Conservation (phyloP, 2,113 vertebrate species). For the Speoplatyrhinus poulsoni region DNA sequence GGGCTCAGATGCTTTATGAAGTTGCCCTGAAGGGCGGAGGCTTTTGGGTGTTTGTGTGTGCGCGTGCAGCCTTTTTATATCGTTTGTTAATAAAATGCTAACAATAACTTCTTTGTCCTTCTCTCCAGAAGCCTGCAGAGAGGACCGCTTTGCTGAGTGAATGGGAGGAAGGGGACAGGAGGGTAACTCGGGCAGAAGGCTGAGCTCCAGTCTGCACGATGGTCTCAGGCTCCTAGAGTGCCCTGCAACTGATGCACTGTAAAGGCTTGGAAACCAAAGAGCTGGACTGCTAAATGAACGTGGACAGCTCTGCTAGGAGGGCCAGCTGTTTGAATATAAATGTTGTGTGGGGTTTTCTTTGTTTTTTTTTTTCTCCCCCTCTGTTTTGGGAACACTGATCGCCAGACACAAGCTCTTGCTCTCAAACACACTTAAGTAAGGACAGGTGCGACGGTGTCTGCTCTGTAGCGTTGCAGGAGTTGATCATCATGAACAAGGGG, state of each 20-base stretch:
- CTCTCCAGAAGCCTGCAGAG: conserved; percentile 83
- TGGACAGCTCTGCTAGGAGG: conserved; percentile 50
- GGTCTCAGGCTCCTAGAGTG: conserved; percentile 56
- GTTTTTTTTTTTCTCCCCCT: neutral
- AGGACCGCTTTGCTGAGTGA: conserved; percentile 85
- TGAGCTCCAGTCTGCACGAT: conserved; percentile 22
- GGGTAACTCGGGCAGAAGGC: conserved; percentile 43
- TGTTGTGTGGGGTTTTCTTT: conserved; percentile 20
- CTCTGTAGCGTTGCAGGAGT: conserved; percentile 11
- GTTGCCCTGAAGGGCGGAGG: no score
- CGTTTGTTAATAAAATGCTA: neutral
- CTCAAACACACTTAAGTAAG: neutral
- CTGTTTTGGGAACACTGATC: conserved; percentile 45
- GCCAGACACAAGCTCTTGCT: neutral
- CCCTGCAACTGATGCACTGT: conserved; percentile 44
- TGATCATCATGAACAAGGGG: neutral
- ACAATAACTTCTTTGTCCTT: neutral
- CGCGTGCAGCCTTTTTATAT: neutral
- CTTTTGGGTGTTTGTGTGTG: neutral
- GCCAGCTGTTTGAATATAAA: conserved; percentile 19
- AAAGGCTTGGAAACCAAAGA: conserved; percentile 65
- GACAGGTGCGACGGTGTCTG: neutral
- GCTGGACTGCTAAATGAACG: conserved; percentile 46
- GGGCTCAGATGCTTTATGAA: no score
- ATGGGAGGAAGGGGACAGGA: conserved; percentile 48